phyloP scores from a whole-genome alignment of 2,797 vertebrate genomes.

The Emys orbicularis region DNA sequence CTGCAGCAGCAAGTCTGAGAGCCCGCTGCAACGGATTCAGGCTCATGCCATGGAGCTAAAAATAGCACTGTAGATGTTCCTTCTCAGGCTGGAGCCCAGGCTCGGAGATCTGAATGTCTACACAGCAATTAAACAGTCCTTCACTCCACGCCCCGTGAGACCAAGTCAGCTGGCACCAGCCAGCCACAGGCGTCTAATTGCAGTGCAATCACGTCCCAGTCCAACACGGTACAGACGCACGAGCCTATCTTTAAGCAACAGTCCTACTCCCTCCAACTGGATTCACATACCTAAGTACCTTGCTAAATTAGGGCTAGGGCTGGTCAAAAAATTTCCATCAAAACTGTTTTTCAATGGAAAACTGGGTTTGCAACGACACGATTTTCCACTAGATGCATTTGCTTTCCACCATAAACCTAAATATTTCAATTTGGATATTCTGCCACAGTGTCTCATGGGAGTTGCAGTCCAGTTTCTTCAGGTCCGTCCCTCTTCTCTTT shows the following conservation, averaged over 20 bases:
- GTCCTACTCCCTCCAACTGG: neutral
- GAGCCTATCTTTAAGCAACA: neutral
- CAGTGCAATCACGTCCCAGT: neutral
- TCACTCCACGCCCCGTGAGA: neutral
- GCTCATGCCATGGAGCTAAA: neutral
- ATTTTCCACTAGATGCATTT: neutral
- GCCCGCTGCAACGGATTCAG: neutral
- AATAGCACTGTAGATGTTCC: neutral
- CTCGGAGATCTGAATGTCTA: neutral
- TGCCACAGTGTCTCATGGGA: neutral
- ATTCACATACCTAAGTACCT: neutral
- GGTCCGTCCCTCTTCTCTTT: neutral
- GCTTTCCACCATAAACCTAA: neutral
- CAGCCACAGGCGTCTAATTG: neutral
- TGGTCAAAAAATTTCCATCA: neutral
- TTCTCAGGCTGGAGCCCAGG: neutral
- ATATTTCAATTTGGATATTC: neutral
- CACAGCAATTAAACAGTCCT: neutral
- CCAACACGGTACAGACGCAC: neutral
- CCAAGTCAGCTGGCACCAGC: neutral
- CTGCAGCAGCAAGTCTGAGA: neutral
- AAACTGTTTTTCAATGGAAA: neutral
- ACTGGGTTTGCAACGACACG: neutral
- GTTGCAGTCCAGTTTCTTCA: neutral
- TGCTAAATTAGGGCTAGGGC: neutral